Base-by-base conservation (phyloP, 2,113 vertebrate species). In the Saccopteryx bilineata region DNA sequence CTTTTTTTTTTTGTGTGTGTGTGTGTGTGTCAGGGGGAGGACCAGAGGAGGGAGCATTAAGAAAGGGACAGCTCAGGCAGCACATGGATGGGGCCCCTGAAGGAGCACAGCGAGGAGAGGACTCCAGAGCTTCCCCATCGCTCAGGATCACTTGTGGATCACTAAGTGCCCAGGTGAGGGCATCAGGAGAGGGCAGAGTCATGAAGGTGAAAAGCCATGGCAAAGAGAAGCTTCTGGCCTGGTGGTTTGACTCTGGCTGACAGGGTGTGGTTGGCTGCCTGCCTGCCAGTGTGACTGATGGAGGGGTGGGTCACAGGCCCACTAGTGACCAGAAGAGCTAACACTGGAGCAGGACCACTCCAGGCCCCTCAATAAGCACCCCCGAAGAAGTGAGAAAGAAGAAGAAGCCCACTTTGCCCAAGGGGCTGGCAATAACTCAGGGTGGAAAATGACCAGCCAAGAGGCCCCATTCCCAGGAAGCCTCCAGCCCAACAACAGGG, bases 271-370 rank as follows among this genome's bases (percentile, higher is more conserved):
- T 10, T 2, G 71, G 56, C 87, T 65, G 76, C 24, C 60, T 10
- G 39, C 66, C 63, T 0, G 9, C 69, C 7, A 0, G 4, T 4
- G 9, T 17, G n/a, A 33, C 56, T 28, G 39, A 18, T 2, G 14
- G 15, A 65, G 71, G 33, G 48, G n/a, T 72, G 48, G 33, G 12
- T 60, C 46, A 9, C 52, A 72, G 69, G n/a, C 84, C 60, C 90
- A 31, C 9, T 10, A 24, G 60, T 4, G 54, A 80, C 63, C 69
- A 24, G 71, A 63, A 87, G 82, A 52, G 31, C 33, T 58, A 33
- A 9, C 24, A 1, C 28, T 21, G 48, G 18, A 66, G 18, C 8
- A 21, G 72, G 78, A 24, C 39, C 61, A 13, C 19, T 31, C 63
- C 17, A 13, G 46, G 21, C 9, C 50, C 71, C 60, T 78, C 6